phyloP scores from a whole-genome alignment of 2,888 invertebrate species.

The Actias luna region DNA sequence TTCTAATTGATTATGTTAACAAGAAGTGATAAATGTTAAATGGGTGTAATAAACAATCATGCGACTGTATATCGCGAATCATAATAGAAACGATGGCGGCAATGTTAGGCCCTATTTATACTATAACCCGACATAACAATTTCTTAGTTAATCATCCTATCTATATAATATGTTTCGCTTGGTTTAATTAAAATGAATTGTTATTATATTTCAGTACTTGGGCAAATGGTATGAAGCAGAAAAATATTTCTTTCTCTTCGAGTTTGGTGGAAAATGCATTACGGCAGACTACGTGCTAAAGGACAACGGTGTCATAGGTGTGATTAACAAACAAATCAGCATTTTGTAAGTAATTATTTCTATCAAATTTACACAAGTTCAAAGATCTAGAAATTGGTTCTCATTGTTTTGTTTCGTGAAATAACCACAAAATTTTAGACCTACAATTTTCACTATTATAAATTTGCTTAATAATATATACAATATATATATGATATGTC shows the following conservation, averaged over 20 bases:
- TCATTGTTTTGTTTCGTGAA: neutral
- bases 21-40: too few relatives aligned
- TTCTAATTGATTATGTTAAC: too few relatives aligned
- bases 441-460: too few relatives aligned
- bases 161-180: too few relatives aligned
- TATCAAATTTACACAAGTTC: neutral
- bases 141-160: too few relatives aligned
- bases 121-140: too few relatives aligned
- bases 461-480: too few relatives aligned
- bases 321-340: constrained; percentile 72
- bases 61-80: too few relatives aligned
- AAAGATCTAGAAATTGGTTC: neutral
- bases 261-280: constrained; percentile 88
- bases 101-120: too few relatives aligned
- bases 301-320: constrained; percentile 68
- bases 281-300: constrained; percentile 83
- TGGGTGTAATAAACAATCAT: too few relatives aligned
- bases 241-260: constrained; percentile 88
- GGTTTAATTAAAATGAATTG: neutral
- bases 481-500: too few relatives aligned
- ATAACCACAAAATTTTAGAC: neutral
- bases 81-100: too few relatives aligned
- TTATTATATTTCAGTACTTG: constrained; percentile 80
- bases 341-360: constrained; percentile 57
- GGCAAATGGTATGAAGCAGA: constrained; percentile 91